Evolutionary conservation across 2,888 invertebrate species (phyloP), one percentile per base, ranked within the genome.

Genomic region (Rhaphigaster nebulosa): DNA sequence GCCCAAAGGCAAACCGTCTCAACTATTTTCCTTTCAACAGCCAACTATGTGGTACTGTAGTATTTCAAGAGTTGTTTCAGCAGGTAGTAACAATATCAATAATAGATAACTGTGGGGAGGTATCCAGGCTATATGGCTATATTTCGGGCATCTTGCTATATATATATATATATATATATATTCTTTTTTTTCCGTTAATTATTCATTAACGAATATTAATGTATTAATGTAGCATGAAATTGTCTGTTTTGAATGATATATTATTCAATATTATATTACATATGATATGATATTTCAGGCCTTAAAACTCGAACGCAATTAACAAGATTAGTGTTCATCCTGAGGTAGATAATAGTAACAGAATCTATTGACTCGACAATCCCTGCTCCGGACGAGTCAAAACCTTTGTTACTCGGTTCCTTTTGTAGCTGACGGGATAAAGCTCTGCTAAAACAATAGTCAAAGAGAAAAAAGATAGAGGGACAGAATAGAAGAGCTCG

Each of bases 361-460:
- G 70, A 38, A 76, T 76, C 70, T 76, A 76, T 76, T 76, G 20
- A 76, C 38, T 76, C 70, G 8, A 76, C 70, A 76, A 76, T 76
- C 70, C 70, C 34, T 34, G 38, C 70, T 76, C 29, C 20, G 20
- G 70, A 8, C 70, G 70, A 76, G 70, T 76, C 70, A 38, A 76
- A 76, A 76, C 34, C 70, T 76, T 76, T 76, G 70, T 76, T 76
- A 76, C 34, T 23, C 20, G 70, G 34, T 76, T 76, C 70, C 70
- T 76, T 76, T 76, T 76, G 70, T 76, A 76, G 20, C 4, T 1
- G 15, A 38, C 4, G 34, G 70, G 70, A 76, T 76, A 76, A 76
- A 76, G 70, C 70, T 76, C 70, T 18, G 70, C 70, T 76, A 76
- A 76, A 76, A 76, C 70, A 76, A 76, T 76, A 76, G 70, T 76